Evolutionary conservation across 1,140 invertebrate genomes (phyloP).

Genomic region (Rhyacophila brunnea): DNA sequence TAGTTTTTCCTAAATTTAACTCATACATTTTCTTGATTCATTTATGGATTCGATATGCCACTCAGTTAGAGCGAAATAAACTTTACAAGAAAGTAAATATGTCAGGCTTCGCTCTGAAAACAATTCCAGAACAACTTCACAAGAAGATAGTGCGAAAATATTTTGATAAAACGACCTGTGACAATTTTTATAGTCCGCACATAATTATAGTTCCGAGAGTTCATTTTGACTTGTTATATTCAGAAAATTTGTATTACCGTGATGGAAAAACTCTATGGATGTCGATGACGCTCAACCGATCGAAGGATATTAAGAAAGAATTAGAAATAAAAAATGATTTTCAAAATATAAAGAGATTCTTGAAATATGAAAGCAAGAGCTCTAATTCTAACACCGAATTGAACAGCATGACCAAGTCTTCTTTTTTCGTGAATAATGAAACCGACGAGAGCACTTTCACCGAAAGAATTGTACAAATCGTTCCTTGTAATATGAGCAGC

Average conservation of each 20-base stretch:
- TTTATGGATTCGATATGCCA: constrained; percentile 14
- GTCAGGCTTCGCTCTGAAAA: constrained; percentile 11
- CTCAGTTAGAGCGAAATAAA: constrained; percentile 16
- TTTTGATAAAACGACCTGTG: background rate
- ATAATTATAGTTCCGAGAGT: constrained; percentile 23
- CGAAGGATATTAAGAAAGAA: background rate
- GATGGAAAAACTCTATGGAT: constrained; percentile 29
- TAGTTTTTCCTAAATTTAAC: constrained; percentile 21
- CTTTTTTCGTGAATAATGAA: too few species aligned
- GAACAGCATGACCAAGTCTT: too few species aligned
- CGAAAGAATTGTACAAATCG: constrained; percentile 31
- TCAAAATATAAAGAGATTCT: constrained; percentile 7
- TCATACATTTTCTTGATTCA: constrained; percentile 23
- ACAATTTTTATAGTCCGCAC: constrained; percentile 11
- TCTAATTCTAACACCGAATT: too few species aligned
- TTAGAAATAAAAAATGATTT: constrained; percentile 4
- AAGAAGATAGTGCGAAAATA: constrained; percentile 6
- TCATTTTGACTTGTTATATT: constrained; percentile 22
- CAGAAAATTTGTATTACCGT: constrained; percentile 30
- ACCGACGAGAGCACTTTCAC: background rate
- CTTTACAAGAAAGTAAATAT: constrained; percentile 10
- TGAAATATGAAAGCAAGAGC: background rate
- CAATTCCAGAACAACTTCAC: constrained; percentile 24
- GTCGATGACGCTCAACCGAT: background rate
- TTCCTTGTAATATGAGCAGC: constrained; percentile 8